Conservation (phyloP, 2,888 invertebrate genomes). For the Amphiduros pacificus region DNA sequence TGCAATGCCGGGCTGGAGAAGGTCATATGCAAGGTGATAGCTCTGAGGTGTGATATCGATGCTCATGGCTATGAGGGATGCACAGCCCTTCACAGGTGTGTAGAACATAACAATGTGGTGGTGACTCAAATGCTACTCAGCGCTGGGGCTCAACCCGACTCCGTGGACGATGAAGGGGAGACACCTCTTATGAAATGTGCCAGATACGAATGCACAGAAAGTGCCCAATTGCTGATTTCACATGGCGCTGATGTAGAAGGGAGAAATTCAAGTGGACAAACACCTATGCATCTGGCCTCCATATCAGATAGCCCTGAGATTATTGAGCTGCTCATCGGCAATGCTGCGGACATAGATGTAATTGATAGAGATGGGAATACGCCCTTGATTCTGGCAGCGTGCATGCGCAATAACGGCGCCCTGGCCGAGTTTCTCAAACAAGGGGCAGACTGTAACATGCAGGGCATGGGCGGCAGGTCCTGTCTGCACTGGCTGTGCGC, state of each 20-base stretch:
- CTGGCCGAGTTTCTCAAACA: conserved; percentile 8
- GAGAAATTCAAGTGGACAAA: not conserved
- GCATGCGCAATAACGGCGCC: conserved; percentile 1
- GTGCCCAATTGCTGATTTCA: not conserved
- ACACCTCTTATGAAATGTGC: not conserved
- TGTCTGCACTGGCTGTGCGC: conserved; percentile 17
- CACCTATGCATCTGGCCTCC: not conserved
- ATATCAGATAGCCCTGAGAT: not conserved
- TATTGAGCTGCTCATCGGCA: not conserved
- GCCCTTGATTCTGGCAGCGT: conserved; percentile 14
- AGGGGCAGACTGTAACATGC: conserved; percentile 11
- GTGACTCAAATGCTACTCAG: conserved; percentile 1
- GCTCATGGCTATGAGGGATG: conserved; percentile 11
- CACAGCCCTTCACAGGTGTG: conserved; percentile 8
- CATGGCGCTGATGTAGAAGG: not conserved
- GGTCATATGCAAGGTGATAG: not conserved
- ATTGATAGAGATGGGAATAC: conserved; percentile 14
- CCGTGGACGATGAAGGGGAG: not conserved
- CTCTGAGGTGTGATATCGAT: not conserved
- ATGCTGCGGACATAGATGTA: conserved; percentile 5
- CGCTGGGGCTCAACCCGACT: not conserved
- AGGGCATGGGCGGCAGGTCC: conserved; percentile 14
- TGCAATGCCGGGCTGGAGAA: not conserved
- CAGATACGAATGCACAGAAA: not conserved
- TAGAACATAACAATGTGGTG: conserved; percentile 1